Evolutionary conservation across 2,113 vertebrate genomes (phyloP), one percentile per base, ranked within the genome.

Genomic region (Tragelaphus strepsiceros): DNA sequence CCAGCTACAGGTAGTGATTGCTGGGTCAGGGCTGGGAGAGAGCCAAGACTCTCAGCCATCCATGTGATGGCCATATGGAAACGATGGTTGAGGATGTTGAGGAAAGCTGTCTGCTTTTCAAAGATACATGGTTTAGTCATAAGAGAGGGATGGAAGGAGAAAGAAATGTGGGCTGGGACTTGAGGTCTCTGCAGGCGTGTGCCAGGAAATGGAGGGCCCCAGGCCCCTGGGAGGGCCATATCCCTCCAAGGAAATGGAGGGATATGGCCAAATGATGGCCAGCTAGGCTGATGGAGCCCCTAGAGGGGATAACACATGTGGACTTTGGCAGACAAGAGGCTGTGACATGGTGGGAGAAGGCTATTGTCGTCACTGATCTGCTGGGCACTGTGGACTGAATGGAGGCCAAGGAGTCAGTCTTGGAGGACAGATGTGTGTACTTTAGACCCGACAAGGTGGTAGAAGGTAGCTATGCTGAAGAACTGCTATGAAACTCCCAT

Each of bases 401-500:
- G 5, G 99, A 99, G 77, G 99, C 99, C 0, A 99, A 99, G 99
- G 99, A 99, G 62, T 99, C 99, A 0, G 99, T 99, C 4, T 98
- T 99, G 97, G 99, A 99, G 92, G 99, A 99, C 98, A 99, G 99
- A 97, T 98, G 97, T 39, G 97, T 99, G 35, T 99, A 99, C 96
- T 98, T 99, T 98, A 99, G 99, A 96, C 98, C 98, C 0, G 99
- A 99, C 96, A 62, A 88, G 0, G 99, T 99, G 49, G 98, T 81
- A 15, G 99, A 99, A 96, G 99, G 99, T 15, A 98, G 99, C 97
- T 99, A 99, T 97, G 98, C 98, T 2, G 99, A 99, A 39, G 98
- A 99, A 84, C 98, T 99, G 83, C 98, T 99, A 64, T 96, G 98
- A 86, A 99, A 99, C 8, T 99, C 99, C 85, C 99, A 74, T 91